phyloP scores from a whole-genome alignment of 1,140 invertebrate species.

The Mactra quadrangularis region DNA sequence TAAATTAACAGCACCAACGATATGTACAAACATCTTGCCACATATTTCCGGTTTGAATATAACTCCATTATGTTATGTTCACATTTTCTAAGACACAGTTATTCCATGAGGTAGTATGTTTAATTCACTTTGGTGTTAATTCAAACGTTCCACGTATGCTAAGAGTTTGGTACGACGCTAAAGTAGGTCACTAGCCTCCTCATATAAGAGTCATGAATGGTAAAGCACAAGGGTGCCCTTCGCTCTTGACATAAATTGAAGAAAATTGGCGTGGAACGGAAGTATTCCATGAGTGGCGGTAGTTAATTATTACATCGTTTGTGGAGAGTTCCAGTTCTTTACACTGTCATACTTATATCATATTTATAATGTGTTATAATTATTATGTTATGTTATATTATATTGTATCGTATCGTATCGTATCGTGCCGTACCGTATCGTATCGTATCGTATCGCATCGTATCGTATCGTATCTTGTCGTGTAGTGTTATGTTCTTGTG shows the following conservation, averaged over 20 bases:
- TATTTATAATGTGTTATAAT: too few species aligned
- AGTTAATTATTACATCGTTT: too few species aligned
- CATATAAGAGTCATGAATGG: not conserved
- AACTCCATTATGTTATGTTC: not conserved
- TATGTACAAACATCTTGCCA: not conserved
- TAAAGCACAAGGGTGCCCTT: not conserved
- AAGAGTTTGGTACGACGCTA: not conserved
- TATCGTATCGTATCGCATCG: too few species aligned
- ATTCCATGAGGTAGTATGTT: not conserved
- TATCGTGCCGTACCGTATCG: too few species aligned
- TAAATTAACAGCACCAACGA: not conserved
- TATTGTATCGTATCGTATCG: too few species aligned
- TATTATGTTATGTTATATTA: too few species aligned
- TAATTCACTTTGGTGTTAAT: not conserved
- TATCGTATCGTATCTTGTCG: too few species aligned
- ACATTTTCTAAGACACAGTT: too few species aligned
- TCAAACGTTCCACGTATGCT: not conserved
- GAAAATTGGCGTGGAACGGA: conserved; percentile 23
- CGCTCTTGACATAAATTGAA: conserved; percentile 16
- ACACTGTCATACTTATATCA: too few species aligned
- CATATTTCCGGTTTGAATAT: not conserved
- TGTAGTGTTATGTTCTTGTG: too few species aligned
- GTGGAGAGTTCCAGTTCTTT: too few species aligned
- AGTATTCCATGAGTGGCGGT: not conserved
- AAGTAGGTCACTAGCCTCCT: not conserved